Conservation (phyloP, 2,888 invertebrate species). For the Drosophila eohydei region DNA sequence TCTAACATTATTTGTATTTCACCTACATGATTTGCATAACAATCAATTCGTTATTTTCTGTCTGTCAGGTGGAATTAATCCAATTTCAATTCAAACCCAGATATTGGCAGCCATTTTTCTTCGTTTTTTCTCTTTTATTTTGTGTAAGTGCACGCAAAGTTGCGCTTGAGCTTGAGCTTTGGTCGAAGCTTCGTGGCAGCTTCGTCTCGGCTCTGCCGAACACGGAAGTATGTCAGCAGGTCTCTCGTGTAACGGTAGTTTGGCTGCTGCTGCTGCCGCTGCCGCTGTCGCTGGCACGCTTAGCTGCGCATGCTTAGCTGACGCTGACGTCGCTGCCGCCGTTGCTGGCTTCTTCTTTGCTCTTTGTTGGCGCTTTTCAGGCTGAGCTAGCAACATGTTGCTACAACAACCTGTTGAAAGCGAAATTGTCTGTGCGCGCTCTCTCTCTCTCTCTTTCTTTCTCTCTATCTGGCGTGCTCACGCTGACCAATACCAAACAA, state of each 20-base stretch:
- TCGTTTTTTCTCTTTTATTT: slow-evolving; percentile 6
- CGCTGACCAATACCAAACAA: slow-evolving; percentile 48
- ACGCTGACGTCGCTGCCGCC: slow-evolving; percentile 45
- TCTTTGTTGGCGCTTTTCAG: slow-evolving; percentile 59
- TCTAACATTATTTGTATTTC: neutral
- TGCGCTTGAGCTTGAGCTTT: slow-evolving; percentile 52
- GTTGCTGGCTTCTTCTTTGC: slow-evolving; percentile 29
- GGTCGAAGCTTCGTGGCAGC: slow-evolving; percentile 40
- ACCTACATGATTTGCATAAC: neutral
- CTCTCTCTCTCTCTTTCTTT: neutral
- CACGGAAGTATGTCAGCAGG: slow-evolving; percentile 86
- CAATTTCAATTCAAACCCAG: slow-evolving; percentile 21
- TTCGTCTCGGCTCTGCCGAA: slow-evolving; percentile 72
- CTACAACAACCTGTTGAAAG: slow-evolving; percentile 84
- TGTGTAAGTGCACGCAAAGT: slow-evolving; percentile 42
- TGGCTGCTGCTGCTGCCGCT: slow-evolving; percentile 55
- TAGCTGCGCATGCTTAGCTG: slow-evolving; percentile 75
- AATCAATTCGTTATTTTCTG: neutral
- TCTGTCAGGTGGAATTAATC: slow-evolving; percentile 19
- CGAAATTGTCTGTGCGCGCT: slow-evolving; percentile 79
- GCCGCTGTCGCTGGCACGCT: slow-evolving; percentile 62
- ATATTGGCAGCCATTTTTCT: slow-evolving; percentile 36
- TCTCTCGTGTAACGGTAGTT: slow-evolving; percentile 85
- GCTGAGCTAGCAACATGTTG: slow-evolving; percentile 62
- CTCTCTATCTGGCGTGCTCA: slow-evolving; percentile 15